A percentile compares a stretch with the other conserved stretches of the same genome.
phyloP scores from a whole-genome alignment of 1,140 invertebrate species.

The Bombus polaris region DNA sequence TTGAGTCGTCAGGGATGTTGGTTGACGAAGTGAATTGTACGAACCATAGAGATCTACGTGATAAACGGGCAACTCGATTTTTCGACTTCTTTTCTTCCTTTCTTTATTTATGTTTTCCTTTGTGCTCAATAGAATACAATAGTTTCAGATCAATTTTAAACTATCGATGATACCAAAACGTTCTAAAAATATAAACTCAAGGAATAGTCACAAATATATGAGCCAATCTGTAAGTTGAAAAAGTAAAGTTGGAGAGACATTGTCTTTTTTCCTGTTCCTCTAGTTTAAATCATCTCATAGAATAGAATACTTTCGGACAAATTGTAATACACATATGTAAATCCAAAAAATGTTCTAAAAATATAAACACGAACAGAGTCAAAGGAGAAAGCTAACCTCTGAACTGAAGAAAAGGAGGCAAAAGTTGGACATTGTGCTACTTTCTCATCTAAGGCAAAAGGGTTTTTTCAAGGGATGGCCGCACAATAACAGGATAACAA shows the following conservation, averaged over 20 bases:
- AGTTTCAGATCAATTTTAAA: background rate
- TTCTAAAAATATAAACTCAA: background rate
- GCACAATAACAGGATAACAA: conserved; percentile 46
- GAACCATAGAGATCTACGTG: conserved; percentile 24
- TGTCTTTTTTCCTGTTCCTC: too few species aligned
- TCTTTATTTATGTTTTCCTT: background rate
- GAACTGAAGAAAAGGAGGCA: background rate
- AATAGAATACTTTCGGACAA: too few species aligned
- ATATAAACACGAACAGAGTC: background rate
- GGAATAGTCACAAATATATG: background rate
- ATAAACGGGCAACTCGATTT: conserved; percentile 24
- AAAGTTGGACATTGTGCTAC: background rate
- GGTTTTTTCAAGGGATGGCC: background rate
- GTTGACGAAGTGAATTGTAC: conserved; percentile 20
- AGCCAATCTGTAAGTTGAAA: too few species aligned
- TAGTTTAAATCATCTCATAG: too few species aligned
- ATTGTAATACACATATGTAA: too few species aligned
- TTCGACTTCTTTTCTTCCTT: background rate
- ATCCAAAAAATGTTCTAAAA: background rate
- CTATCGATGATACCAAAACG: background rate
- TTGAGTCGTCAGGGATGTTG: conserved; percentile 62
- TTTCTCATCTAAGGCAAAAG: background rate
- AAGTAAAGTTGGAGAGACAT: too few species aligned
- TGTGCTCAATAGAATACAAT: background rate
- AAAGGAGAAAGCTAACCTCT: background rate